Conservation (phyloP, 2,888 invertebrate genomes). For the Mimas tiliae region DNA sequence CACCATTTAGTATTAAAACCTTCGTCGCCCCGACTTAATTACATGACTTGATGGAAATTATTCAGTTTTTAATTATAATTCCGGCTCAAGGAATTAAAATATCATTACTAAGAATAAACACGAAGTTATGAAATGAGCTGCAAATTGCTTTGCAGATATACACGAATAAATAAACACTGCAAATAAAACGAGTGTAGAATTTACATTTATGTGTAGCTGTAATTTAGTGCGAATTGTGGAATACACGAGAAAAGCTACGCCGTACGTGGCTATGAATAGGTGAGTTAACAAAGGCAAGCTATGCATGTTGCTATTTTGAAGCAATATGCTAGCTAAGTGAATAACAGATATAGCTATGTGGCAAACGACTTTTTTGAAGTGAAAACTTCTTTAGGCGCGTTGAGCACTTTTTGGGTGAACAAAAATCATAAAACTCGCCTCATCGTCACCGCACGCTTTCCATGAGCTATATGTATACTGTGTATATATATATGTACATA, state of each 20-base stretch:
- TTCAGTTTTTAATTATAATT: slow-evolving; percentile 55
- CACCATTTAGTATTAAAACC: slow-evolving; percentile 25
- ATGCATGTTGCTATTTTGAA: not conserved
- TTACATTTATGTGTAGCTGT: slow-evolving; percentile 6
- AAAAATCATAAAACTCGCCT: no score
- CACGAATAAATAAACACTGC: not conserved
- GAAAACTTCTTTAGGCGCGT: no score
- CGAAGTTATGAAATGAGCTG: not conserved
- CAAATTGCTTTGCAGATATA: not conserved
- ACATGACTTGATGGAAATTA: slow-evolving; percentile 48
- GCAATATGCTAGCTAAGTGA: slow-evolving; percentile 1
- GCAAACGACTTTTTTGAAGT: no score
- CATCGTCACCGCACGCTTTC: no score
- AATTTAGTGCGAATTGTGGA: slow-evolving; percentile 2
- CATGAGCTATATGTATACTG: no score
- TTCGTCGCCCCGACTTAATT: slow-evolving; percentile 44
- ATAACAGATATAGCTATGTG: not conserved
- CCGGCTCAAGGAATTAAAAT: slow-evolving; percentile 39
- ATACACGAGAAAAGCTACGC: not conserved
- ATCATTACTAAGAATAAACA: not conserved
- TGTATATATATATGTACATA: no score
- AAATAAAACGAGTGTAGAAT: slow-evolving; percentile 10
- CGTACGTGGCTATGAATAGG: slow-evolving; percentile 7
- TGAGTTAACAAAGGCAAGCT: slow-evolving; percentile 1
- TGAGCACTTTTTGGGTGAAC: no score